These are phyloP conservation scores for Neoascia interrupta DNA, from an alignment of 2,888 invertebrate species.

Conservation along the genomic window DNA sequence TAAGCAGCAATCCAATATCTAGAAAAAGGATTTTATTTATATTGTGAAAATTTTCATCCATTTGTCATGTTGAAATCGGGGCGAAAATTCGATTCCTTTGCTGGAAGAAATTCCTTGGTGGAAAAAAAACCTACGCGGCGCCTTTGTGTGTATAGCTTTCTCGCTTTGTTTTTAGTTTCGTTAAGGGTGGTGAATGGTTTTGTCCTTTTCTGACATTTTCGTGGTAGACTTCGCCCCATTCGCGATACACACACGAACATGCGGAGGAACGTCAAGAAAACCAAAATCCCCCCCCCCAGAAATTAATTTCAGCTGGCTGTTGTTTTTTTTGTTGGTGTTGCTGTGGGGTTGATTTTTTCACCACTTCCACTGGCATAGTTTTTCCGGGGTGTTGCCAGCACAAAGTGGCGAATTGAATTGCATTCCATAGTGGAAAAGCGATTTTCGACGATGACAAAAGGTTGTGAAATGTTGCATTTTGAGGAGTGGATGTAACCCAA, in stretches of 20 bases:
- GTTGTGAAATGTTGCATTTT: too few species aligned
- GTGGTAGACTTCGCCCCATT: constrained; percentile 42
- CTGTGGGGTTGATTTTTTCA: too few species aligned
- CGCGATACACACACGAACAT: neutral
- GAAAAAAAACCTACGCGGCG: constrained; percentile 7
- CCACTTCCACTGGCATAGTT: too few species aligned
- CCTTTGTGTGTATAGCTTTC: neutral
- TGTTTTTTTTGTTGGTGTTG: neutral
- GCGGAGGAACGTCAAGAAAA: neutral
- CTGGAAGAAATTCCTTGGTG: neutral
- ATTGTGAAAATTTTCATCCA: neutral
- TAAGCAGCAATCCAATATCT: too few species aligned
- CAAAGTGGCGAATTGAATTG: too few species aligned
- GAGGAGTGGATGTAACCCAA: too few species aligned
- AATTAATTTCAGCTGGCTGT: too few species aligned
- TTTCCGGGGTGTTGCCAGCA: neutral
- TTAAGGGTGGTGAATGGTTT: neutral
- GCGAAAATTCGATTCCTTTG: constrained; percentile 2
- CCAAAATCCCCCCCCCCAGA: neutral
- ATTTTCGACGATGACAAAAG: too few species aligned
- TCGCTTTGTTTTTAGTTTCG: neutral
- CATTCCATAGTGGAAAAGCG: too few species aligned
- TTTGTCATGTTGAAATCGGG: neutral
- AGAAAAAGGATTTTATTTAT: neutral
- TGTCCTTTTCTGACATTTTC: constrained; percentile 17